A percentile compares a stretch with the other conserved stretches of the same genome.
phyloP scores from a whole-genome alignment of 1,140 invertebrate genomes.

The Aphelenchoides fujianensis region DNA sequence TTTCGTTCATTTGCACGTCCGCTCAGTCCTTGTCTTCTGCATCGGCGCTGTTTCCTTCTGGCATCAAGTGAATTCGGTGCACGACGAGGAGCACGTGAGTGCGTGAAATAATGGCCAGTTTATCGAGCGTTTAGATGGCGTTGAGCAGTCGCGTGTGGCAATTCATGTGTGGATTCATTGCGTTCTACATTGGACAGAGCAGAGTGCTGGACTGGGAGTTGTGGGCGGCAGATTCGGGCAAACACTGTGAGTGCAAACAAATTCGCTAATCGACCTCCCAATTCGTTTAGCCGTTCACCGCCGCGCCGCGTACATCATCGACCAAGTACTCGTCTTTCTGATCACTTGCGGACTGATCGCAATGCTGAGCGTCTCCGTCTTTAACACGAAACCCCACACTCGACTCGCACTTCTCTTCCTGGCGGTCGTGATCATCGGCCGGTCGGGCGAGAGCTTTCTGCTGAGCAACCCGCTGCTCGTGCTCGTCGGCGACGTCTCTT shows the following conservation, averaged over 20 bases:
- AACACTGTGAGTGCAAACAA: not conserved
- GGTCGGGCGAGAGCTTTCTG: not conserved
- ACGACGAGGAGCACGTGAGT: not conserved
- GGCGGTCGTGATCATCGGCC: not conserved
- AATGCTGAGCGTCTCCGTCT: not conserved
- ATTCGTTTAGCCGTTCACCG: not conserved
- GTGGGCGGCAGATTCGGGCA: not conserved
- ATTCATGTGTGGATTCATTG: constrained; percentile 7
- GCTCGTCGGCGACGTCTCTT: not conserved
- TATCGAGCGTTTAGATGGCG: too few species aligned
- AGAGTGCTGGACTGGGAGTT: not conserved
- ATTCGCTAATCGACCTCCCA: too few species aligned
- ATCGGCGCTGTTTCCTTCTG: not conserved
- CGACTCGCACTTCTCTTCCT: not conserved
- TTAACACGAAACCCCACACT: not conserved
- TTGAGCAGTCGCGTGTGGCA: not conserved
- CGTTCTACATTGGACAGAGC: not conserved
- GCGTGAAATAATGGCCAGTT: too few species aligned
- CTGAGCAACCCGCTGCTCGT: not conserved
- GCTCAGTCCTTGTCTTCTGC: not conserved
- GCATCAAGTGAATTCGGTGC: not conserved
- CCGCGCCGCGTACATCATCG: not conserved
- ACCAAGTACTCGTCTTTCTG: not conserved
- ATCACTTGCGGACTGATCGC: not conserved
- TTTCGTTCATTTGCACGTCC: not conserved